These are phyloP conservation scores for Notamacropus eugenii DNA, from an alignment of 2,797 vertebrate genomes.

Conservation along the genomic window DNA sequence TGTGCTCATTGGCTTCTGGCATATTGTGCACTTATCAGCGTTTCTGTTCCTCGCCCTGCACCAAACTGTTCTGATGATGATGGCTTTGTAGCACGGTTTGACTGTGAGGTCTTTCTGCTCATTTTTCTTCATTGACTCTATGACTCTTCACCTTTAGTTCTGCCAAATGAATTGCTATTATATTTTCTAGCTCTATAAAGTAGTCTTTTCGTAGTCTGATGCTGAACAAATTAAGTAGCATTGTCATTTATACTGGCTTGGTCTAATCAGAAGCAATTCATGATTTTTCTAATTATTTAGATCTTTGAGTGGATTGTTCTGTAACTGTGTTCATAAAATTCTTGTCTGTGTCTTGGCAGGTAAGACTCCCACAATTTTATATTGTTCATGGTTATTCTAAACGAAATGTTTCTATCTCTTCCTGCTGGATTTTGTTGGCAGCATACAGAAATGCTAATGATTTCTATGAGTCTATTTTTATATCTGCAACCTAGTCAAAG, in stretches of 20 bases:
- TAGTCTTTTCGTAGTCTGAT: not conserved
- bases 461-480: not conserved
- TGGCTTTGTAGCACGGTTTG: not conserved
- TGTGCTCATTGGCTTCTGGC: not conserved
- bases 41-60: not conserved
- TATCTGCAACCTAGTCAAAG: not conserved
- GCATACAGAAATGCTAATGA: not conserved
- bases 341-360: not conserved
- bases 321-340: not conserved
- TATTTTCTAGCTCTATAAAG: not conserved
- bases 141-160: not conserved
- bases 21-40: not conserved
- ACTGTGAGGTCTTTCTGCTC: not conserved
- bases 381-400: not conserved
- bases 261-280: not conserved
- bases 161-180: not conserved
- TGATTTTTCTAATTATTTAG: not conserved
- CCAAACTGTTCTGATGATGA: not conserved
- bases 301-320: not conserved
- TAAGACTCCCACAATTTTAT: not conserved
- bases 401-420: not conserved
- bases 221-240: not conserved
- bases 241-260: not conserved
- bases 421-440: not conserved
- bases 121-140: not conserved